Base-by-base conservation (phyloP, 92 coral and sea anemone genomes). In the Hydrozoanthus gracilis region DNA sequence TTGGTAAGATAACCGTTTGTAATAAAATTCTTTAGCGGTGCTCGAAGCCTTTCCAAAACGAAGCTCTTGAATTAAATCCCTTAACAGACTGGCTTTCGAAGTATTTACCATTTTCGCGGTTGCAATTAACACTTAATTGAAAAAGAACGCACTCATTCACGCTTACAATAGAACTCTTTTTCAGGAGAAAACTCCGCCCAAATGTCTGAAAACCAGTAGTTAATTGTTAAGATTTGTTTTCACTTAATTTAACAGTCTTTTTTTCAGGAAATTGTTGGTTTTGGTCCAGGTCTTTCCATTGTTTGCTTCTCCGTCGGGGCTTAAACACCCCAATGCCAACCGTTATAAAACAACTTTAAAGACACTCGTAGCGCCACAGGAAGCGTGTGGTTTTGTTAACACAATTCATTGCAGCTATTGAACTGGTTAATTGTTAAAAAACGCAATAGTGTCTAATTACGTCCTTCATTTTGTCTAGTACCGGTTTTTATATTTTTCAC, bases 101-200 rank as follows among this genome's bases (percentile, higher is more conserved):
- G 17, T 66, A 70, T 49, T 20, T 52, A 49, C 18, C 84, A 79
- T 62, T 79, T 20, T 44, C 12, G 6, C 84, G 15, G 45, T 70
- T 49, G 85, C 75, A 80, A 80, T 80, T 80, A 80, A 66, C 85
- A 80, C 85, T 49, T 49, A 65, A 80, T 80, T 80, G 85, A 80
- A 15, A 47, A 8, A 9, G 46, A 6, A 11, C 70, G 69, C 48
- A 80, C 61, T 47, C 61, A 80, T 65, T 80, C 58, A 80, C 70
- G 70, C 67, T 77, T 56, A 39, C 27, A 55, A 76, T 51, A 76
- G 51, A 44, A 62, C 52, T 44, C 46, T 68, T 68, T 76, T 20
- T 14, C 50, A 13, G 50, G 51, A 58, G 9, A 8, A 15, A 54
- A 44, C 85, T 80, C 85, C 85, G 69, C 85, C 85, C 85, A 17